Percentiles rank a stretch among this genome's conserved stretches.
Conservation (phyloP, 2,797 vertebrate species). For the Phataginus tricuspis region DNA sequence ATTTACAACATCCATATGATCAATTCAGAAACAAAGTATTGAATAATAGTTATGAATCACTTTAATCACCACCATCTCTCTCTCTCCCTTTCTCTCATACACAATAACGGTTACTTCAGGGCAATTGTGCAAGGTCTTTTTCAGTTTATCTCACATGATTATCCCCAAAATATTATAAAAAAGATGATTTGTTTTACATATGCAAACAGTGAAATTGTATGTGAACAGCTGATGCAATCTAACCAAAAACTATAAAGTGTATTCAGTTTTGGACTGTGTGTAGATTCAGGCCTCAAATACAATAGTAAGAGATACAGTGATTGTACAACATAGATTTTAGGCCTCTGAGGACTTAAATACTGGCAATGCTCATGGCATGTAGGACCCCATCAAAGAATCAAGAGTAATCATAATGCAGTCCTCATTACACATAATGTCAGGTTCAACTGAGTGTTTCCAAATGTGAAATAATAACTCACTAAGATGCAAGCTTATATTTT, state of each 20-base stretch:
- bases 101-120: neutral
- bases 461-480: neutral
- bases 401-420: neutral
- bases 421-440: neutral
- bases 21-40: neutral
- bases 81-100: neutral
- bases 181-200: neutral
- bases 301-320: neutral
- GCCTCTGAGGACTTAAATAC: neutral
- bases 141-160: neutral
- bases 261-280: neutral
- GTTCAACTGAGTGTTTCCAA: neutral
- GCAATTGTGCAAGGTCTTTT: neutral
- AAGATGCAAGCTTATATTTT: neutral
- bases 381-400: neutral
- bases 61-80: neutral
- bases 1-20: neutral
- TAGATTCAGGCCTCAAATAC: neutral
- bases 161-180: neutral
- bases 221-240: neutral
- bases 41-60: neutral
- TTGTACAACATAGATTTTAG: neutral
- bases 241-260: neutral
- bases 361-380: neutral
- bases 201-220: neutral